Base-by-base conservation (phyloP, 2,113 vertebrate genomes). In the human (Homo sapiens) region DNA sequence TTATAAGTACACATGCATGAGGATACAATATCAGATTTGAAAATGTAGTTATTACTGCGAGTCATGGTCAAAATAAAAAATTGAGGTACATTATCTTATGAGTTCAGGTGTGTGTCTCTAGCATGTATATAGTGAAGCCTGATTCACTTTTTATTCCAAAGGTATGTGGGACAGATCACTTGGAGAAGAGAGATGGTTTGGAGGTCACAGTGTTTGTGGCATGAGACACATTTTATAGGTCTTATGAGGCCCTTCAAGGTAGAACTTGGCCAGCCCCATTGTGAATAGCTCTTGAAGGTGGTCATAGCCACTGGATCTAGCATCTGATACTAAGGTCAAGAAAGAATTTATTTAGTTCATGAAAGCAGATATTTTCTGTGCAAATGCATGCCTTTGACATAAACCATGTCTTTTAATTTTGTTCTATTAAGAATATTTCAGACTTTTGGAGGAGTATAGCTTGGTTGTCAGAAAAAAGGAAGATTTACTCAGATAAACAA, bases 311-410 rank as follows among this genome's bases (percentile, higher is more conserved):
- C 9, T 18, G 17, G 52, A 30, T 64, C 27, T 64, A 48, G 66
- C 40, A 68, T 35, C 27, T 57, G 86, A 90, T 35, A 50, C 12
- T 22, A 73, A 82, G 20, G 40, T 61, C 73, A 95, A 68, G 38
- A 83, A 40, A 66, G 32, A 81, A 70, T 70, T 89, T 43, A 73
- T 72, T 50, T 75, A 18, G 9, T 83, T 95, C 79, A 88, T 80
- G 75, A 90, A 97, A 94, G 52, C 20, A 94, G 59, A 0, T 87
- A 55, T 90, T 90, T 96, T 92, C 61, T 90, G 14, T 84, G 78
- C 61, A 32, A 79, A 61, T 6, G 5, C 35, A 3, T 43, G 16
- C 6, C 55, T 94, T 57, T 66, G 70, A 89, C 89, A 78, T 87
- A 85, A 91, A 55, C 35, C 8, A 9, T 66, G 9, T 48, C 52